A percentile compares a stretch with the other conserved stretches of the same genome.
Evolutionary conservation across 2,888 invertebrate species (phyloP).

Genomic region (Acanthosepion esculentum): DNA sequence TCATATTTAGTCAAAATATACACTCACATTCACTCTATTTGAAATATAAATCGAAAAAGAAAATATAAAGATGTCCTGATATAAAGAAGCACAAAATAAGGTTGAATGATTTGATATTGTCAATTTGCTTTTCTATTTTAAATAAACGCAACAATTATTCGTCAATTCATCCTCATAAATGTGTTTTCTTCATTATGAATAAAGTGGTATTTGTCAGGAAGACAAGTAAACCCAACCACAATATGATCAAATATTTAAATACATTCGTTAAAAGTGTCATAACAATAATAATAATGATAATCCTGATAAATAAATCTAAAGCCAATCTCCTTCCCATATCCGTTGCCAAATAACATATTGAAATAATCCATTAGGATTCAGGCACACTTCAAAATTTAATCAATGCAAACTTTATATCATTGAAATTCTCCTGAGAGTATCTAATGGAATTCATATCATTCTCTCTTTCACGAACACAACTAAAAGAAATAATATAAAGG

Average conservation of each 20-base stretch:
- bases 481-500: neutral
- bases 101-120: neutral
- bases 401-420: slow-evolving; percentile 33
- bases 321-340: neutral
- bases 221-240: neutral
- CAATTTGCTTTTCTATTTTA: neutral
- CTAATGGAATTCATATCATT: neutral
- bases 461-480: neutral
- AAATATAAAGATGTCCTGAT: neutral
- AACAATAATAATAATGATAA: neutral
- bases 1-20: neutral
- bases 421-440: neutral
- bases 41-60: no score
- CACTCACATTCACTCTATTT: no score
- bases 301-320: neutral
- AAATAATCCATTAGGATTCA: neutral
- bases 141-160: neutral
- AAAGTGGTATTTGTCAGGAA: neutral
- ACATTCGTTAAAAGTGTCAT: neutral
- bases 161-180: neutral
- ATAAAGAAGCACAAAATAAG: neutral
- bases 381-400: slow-evolving; percentile 33
- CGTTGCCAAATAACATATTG: neutral
- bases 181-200: neutral
- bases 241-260: neutral